A percentile compares a stretch with the other conserved stretches of the same genome.
These are phyloP conservation scores for Lordiphosa stackelbergi DNA, from an alignment of 1,140 invertebrate species.

Conservation along the genomic window DNA sequence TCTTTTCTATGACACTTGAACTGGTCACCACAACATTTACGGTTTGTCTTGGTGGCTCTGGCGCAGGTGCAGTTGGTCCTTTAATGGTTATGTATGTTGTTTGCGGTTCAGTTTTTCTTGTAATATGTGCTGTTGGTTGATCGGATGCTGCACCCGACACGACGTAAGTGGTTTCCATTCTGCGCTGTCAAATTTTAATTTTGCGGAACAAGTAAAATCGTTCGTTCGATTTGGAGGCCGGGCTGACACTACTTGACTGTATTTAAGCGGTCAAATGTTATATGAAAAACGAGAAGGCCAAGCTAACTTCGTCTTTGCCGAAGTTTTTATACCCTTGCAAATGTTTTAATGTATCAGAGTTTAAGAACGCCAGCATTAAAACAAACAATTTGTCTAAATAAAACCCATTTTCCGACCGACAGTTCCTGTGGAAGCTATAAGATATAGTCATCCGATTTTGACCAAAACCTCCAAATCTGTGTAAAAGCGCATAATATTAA, in stretches of 20 bases:
- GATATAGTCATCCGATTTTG: too few relatives aligned
- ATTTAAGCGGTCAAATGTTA: conserved; percentile 17
- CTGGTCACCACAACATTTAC: conserved; percentile 34
- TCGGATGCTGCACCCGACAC: conserved; percentile 17
- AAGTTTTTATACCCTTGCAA: too few relatives aligned
- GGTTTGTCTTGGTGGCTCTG: not conserved
- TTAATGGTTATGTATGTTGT: conserved; percentile 27
- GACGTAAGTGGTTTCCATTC: conserved; percentile 46
- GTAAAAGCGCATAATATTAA: too few relatives aligned
- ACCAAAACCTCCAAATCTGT: too few relatives aligned
- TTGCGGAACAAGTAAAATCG: too few relatives aligned
- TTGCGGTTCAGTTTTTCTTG: conserved; percentile 15
- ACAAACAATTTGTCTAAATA: too few relatives aligned
- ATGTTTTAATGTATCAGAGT: too few relatives aligned
- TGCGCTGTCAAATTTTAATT: not conserved
- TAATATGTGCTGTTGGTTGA: conserved; percentile 23
- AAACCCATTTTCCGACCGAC: too few relatives aligned
- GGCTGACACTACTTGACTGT: conserved; percentile 12
- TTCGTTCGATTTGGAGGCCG: conserved; percentile 28
- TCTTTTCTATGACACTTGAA: conserved; percentile 12
- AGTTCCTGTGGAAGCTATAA: too few relatives aligned
- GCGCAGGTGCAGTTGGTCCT: conserved; percentile 3
- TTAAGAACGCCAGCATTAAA: too few relatives aligned
- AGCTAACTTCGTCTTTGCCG: too few relatives aligned
- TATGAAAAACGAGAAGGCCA: too few relatives aligned